phyloP scores from a whole-genome alignment of 2,113 vertebrate genomes.

The Circaetus cinerascens region DNA sequence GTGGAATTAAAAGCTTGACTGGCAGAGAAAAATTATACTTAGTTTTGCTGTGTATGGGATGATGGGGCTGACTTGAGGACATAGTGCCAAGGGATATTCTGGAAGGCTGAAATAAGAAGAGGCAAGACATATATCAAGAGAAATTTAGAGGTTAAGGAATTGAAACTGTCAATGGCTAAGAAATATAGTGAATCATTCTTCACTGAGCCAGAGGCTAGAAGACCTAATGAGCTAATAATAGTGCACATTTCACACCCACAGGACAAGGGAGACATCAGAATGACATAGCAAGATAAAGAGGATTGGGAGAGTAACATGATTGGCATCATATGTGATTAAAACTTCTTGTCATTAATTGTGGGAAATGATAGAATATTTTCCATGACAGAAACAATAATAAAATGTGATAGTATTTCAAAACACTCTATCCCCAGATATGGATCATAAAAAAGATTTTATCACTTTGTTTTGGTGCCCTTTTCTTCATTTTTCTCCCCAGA shows the following conservation, averaged over 20 bases:
- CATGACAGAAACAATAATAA: background rate
- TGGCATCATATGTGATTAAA: constrained; percentile 2
- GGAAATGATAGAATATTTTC: background rate
- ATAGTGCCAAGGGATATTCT: background rate
- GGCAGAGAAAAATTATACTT: background rate
- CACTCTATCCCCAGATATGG: background rate
- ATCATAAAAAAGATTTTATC: background rate
- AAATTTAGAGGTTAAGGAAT: constrained; percentile 60
- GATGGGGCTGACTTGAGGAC: background rate
- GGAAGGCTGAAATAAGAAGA: constrained; percentile 5
- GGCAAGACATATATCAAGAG: background rate
- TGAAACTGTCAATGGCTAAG: constrained; percentile 36
- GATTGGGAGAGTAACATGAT: background rate
- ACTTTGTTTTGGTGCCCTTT: background rate
- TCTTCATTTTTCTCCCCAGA: background rate
- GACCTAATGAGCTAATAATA: constrained; percentile 56
- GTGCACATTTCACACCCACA: background rate
- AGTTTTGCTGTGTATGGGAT: background rate
- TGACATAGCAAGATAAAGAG: constrained; percentile 8
- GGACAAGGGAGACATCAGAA: background rate
- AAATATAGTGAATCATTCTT: constrained; percentile 54
- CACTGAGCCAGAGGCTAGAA: constrained; percentile 30
- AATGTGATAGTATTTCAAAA: background rate
- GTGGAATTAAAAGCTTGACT: background rate
- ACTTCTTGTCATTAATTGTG: background rate